Percentiles rank a stretch among this genome's conserved stretches.
phyloP scores from a whole-genome alignment of 30 jellyfish, hydroid and myxozoan species.

The Hydractinia echinata region DNA sequence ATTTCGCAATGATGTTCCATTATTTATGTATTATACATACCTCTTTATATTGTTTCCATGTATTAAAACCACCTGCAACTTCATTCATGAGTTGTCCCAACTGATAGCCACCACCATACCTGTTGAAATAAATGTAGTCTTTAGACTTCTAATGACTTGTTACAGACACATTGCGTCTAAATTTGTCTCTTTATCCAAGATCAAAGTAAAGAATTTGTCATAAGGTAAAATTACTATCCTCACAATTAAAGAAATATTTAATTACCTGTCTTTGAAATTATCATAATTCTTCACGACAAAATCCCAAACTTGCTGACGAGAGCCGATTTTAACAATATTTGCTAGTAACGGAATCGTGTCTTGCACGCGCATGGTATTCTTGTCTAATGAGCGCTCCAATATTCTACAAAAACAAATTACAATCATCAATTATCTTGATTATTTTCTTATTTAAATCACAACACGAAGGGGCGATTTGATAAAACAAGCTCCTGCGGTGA shows the following conservation, averaged over 20 bases:
- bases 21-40: conserved; percentile 18
- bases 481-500: too few species aligned
- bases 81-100: conserved; percentile 80
- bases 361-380: conserved; percentile 71
- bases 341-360: conserved; percentile 90
- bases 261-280: conserved; percentile 70
- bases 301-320: conserved; percentile 86
- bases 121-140: not conserved
- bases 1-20: not conserved
- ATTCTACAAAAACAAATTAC: conserved; percentile 36
- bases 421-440: too few species aligned
- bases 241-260: not conserved
- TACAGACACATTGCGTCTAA: too few species aligned
- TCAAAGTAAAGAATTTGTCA: too few species aligned
- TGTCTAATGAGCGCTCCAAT: conserved; percentile 68
- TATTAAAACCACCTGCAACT: conserved; percentile 96
- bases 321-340: conserved; percentile 78
- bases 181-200: too few species aligned
- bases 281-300: conserved; percentile 70
- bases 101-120: conserved; percentile 96
- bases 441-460: too few species aligned
- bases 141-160: too few species aligned
- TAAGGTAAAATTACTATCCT: too few species aligned
- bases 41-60: conserved; percentile 44
- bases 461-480: too few species aligned